Percentiles rank a stretch among this genome's conserved stretches.
Evolutionary conservation across 1,140 invertebrate genomes (phyloP).

Genomic region (Pantala flavescens): DNA sequence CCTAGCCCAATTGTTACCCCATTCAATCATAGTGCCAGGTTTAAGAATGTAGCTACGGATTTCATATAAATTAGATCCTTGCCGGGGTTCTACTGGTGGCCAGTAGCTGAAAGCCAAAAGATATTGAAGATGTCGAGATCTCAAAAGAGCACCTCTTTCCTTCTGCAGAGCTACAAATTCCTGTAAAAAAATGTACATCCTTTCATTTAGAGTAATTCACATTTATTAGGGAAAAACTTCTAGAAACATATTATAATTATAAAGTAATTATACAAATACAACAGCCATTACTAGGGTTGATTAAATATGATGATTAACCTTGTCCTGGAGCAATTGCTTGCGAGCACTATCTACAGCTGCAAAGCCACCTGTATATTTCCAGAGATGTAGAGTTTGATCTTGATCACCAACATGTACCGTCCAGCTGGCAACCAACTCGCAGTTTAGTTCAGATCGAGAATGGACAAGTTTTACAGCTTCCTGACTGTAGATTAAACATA

Average conservation of each 20-base stretch:
- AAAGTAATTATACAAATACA: slow-evolving; percentile 14
- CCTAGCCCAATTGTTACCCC: slow-evolving; percentile 97
- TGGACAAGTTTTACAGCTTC: slow-evolving; percentile 67
- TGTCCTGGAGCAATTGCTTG: slow-evolving; percentile 55
- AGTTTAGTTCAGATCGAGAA: slow-evolving; percentile 51
- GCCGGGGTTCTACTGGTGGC: slow-evolving; percentile 64
- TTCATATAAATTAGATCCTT: slow-evolving; percentile 80
- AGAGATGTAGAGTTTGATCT: slow-evolving; percentile 92
- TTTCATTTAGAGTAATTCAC: slow-evolving; percentile 21
- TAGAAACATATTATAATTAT: not conserved
- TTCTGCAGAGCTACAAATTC: slow-evolving; percentile 66
- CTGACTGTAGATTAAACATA: slow-evolving; percentile 50
- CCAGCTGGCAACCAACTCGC: slow-evolving; percentile 73
- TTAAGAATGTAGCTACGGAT: slow-evolving; percentile 83
- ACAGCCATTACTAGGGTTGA: too few relatives aligned
- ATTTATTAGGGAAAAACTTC: slow-evolving; percentile 11
- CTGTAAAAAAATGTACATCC: slow-evolving; percentile 37
- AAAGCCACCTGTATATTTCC: slow-evolving; percentile 89
- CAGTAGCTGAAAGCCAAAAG: slow-evolving; percentile 83
- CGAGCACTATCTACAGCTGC: slow-evolving; percentile 73
- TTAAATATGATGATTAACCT: slow-evolving; percentile 38
- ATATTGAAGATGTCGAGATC: slow-evolving; percentile 85
- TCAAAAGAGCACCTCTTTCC: slow-evolving; percentile 71
- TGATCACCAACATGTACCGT: slow-evolving; percentile 91
- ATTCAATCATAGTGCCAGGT: slow-evolving; percentile 96